Conservation (phyloP, 2,888 invertebrate species). For the Melangyna quadrimaculata region DNA sequence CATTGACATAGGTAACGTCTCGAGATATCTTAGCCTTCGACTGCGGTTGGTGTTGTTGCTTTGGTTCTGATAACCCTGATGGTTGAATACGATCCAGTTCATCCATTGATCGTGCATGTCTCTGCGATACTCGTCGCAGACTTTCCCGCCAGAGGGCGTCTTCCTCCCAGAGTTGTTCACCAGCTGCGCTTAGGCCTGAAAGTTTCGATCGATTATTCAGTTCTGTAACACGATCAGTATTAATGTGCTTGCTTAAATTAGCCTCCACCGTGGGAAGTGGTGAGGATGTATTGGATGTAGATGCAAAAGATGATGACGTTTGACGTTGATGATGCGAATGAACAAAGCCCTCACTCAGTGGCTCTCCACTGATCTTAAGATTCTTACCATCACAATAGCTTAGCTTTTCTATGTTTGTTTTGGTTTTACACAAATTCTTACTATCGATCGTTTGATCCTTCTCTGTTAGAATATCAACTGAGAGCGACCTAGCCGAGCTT, state of each 20-base stretch:
- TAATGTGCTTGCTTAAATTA: conserved; percentile 54
- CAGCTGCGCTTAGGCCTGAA: conserved; percentile 75
- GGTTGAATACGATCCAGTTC: conserved; percentile 85
- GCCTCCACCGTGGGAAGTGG: conserved; percentile 17
- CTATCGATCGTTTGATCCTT: conserved; percentile 82
- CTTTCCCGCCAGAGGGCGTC: conserved; percentile 91
- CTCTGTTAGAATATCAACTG: conserved; percentile 86
- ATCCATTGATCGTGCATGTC: conserved; percentile 91
- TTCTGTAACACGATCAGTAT: conserved; percentile 43
- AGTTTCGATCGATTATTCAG: conserved; percentile 69
- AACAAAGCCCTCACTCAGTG: conserved; percentile 12
- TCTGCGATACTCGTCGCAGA: conserved; percentile 88
- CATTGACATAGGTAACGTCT: conserved; percentile 91
- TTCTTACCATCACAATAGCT: conserved; percentile 78
- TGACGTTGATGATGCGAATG: conserved; percentile 48
- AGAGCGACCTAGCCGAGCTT: conserved; percentile 84
- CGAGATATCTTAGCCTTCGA: conserved; percentile 83
- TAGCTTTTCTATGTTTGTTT: conserved; percentile 78
- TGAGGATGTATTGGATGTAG: conserved; percentile 45
- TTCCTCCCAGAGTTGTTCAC: conserved; percentile 91
- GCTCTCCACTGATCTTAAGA: conserved; percentile 74
- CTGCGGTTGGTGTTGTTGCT: conserved; percentile 12
- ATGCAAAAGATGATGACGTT: conserved; percentile 42
- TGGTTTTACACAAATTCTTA: conserved; percentile 79
- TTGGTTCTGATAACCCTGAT: conserved; percentile 22